Evolutionary conservation across 2,797 vertebrate species (phyloP).

Genomic region (Hoplostethus mediterraneus): DNA sequence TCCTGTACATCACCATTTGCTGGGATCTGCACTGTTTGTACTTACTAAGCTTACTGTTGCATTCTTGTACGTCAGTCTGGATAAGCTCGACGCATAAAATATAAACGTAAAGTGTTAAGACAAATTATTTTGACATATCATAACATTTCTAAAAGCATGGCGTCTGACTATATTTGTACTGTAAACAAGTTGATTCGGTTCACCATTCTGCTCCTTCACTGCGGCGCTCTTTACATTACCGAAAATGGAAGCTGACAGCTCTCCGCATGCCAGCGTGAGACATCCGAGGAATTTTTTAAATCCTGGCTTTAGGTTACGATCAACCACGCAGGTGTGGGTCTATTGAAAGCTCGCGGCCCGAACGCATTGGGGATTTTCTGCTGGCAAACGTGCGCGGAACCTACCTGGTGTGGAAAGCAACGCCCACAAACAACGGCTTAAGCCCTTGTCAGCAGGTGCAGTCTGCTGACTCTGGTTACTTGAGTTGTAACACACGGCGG

Average conservation of each 20-base stretch:
- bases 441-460: constrained; percentile 16
- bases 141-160: constrained; percentile 34
- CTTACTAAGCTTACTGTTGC: background rate
- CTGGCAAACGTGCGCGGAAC: constrained; percentile 37
- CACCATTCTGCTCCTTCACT: background rate
- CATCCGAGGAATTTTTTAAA: constrained; percentile 59
- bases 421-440: constrained; percentile 20
- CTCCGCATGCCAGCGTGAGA: constrained; percentile 10
- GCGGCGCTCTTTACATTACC: background rate
- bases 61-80: constrained; percentile 21
- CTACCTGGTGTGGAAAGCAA: constrained; percentile 26
- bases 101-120: constrained; percentile 30
- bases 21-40: background rate
- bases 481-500: constrained; percentile 3
- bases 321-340: constrained; percentile 45
- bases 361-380: constrained; percentile 34
- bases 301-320: constrained; percentile 67
- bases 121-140: constrained; percentile 50
- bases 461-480: constrained; percentile 48
- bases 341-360: constrained; percentile 19
- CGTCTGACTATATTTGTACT: background rate
- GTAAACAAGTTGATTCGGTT: constrained; percentile 12
- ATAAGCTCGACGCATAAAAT: constrained; percentile 24
- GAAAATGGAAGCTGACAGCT: constrained; percentile 49
- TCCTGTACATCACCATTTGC: background rate